Evolutionary conservation across 2,888 invertebrate species (phyloP), one percentile per base, ranked within the genome.

Genomic region (Molorchus minor): DNA sequence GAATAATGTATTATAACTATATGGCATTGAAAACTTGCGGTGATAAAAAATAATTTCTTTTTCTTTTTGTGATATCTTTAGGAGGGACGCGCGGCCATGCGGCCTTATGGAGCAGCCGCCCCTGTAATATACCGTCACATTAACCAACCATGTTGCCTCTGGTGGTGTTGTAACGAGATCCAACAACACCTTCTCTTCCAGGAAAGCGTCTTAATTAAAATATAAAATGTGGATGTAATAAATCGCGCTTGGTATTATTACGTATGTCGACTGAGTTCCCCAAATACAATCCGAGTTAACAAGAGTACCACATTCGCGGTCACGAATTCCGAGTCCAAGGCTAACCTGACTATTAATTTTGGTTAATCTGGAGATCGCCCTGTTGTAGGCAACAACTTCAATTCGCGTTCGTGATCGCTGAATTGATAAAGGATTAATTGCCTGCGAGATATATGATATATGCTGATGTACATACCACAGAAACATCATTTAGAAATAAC

Each of bases 291-390:
- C 45, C 58, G 56, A 43, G 29, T 20, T 46, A 36, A 57, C 64
- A 67, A 60, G 53, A 61, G 51, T 29, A 60, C 45, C 52, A 46
- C 49, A 59, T 51, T 53, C 53, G 61, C 55, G 58, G 56, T 65
- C 65, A 65, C 61, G 65, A 52, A 5, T 7, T 10, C 41, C 41
- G 51, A 19, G 51, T 56, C 62, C 71, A 72, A 72, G 71, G 71
- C 61, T 63, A 73, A 71, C 73, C 51, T 65, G 73, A 66, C 70
- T 68, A 71, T 73, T 71, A 71, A 73, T 73, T 71, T 73, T 60
- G 68, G 69, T 67, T 70, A 70, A 70, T 70, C 69, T 62, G 60
- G 52, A 56, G 63, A 71, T 71, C 66, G 62, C 56, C 61, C 58
- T 56, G 53, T 49, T 56, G 62, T 56, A 49, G 47, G 20, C 41